Base-by-base conservation (phyloP, 2,113 vertebrate species). In the Etia nguti region DNA sequence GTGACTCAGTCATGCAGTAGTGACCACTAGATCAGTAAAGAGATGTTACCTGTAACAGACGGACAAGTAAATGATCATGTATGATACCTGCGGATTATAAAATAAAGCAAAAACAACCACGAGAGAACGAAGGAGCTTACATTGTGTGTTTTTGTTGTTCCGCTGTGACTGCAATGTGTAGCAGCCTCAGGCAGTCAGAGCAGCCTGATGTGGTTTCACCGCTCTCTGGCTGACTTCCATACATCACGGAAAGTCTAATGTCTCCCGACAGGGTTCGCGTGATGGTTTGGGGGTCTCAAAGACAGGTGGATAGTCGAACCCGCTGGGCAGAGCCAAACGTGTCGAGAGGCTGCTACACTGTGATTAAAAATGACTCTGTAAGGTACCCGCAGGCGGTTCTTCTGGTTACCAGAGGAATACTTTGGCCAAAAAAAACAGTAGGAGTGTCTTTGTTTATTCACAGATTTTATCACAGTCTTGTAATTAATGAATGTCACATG, bases 291-390 rank as follows among this genome's bases (percentile, higher is more conserved):
- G 86, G 85, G 83, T 91, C 85, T 90, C 88, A 62, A 1, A 90
- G 91, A 89, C 91, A 92, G 91, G 90, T 90, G 89, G 86, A 84
- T 3, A 11, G 77, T 54, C 36, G 2, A 6, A 73, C 90, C 93
- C 16, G 59, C 90, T 20, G 87, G 86, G 93, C 79, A 87, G 68
- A 88, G 68, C 60, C 6, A 10, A 59, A 52, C 12, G 29, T 48
- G 84, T 84, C 6, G 46, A 80, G 87, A 86, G 62, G 73, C 88
- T 85, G 83, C 38, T 56, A 60, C 86, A 20, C 89, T 82, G 81
- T 89, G 88, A 91, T 90, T 92, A 92, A 77, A 89, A 88, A 84
- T 3, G 65, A 86, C 73, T 90, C 59, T 11, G 38, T 3, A 4
- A 20, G 79, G 31, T 68, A n/a, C 81, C 87, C 80, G 83, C 88